Base-by-base conservation (phyloP, 2,888 invertebrate species). In the Dione juno region DNA sequence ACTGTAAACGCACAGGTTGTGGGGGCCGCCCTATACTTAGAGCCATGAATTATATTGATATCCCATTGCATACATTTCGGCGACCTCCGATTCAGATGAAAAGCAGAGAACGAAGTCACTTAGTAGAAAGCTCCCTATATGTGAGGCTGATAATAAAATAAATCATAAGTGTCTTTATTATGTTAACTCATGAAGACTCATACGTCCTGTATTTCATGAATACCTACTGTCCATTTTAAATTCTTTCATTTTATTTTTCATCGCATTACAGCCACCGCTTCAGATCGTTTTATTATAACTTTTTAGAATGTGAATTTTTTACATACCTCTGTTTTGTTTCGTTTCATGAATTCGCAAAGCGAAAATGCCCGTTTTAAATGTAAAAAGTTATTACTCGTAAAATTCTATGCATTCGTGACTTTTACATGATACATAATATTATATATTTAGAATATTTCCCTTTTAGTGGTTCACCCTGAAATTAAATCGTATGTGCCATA, bases 271-370 rank as follows among this genome's bases (percentile, higher is more conserved):
- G 80, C 80, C 83, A 73, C 80, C 78, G 82, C 80, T 84, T 80
- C 80, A 85, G 81, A 89, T 88, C 88, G 88, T 89, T 89, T 88
- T 86, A 85, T 85, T 84, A 83, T 82, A 85, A 86, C 85, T 88
- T 87, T 88, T 87, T 84, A 83, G 82, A 83, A 85, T 83, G 86
- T 84, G 82, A 80, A 84, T 79, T 83, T 85, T 87, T 87, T 84
- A 81, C 83, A 84, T 84, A 80, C 81, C 82, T 81, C 80, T 81
- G 82, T 84, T 85, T 84, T 85, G 84, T 85, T 86, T 82, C 82
- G 81, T 84, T 84, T 87, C 83, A 84, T 87, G 85, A 88, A 87
- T 88, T 84, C 80, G 79, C 83, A 80, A 83, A 86, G 83, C 76
- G 71, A 78, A 82, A 84, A 82, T 80, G 84, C 84, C 71, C 71